These are phyloP conservation scores for Rhabditophanes sp. DNA, from an alignment of 2,888 invertebrate species.

Conservation along the genomic window DNA sequence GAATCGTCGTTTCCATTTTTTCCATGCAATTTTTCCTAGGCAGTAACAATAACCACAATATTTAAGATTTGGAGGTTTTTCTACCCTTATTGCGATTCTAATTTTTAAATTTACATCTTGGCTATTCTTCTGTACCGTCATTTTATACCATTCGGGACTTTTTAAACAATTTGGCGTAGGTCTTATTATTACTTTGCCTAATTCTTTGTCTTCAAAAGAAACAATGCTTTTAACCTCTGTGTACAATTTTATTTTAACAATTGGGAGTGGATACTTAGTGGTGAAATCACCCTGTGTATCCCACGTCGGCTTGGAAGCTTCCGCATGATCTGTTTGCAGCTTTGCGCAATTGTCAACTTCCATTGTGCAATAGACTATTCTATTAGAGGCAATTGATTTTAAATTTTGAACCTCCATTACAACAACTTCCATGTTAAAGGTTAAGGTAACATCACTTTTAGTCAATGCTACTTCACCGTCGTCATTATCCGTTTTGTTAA, in stretches of 20 bases:
- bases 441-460: slow-evolving; percentile 69
- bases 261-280: slow-evolving; percentile 85
- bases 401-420: slow-evolving; percentile 98
- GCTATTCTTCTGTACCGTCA: slow-evolving; percentile 81
- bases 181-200: slow-evolving; percentile 53
- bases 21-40: slow-evolving; percentile 79
- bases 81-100: slow-evolving; percentile 92
- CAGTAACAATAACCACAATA: slow-evolving; percentile 66
- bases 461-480: slow-evolving; percentile 87
- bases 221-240: slow-evolving; percentile 93
- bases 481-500: slow-evolving; percentile 63
- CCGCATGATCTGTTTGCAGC: slow-evolving; percentile 95
- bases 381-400: slow-evolving; percentile 83
- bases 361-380: slow-evolving; percentile 99
- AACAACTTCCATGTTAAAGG: slow-evolving; percentile 74
- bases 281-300: slow-evolving; percentile 99
- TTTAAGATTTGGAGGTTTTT: slow-evolving; percentile 92
- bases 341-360: slow-evolving; percentile 98
- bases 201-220: slow-evolving; percentile 92
- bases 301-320: slow-evolving; percentile 92
- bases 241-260: slow-evolving; percentile 89
- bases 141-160: slow-evolving; percentile 77
- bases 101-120: slow-evolving; percentile 88
- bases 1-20: slow-evolving; percentile 96
- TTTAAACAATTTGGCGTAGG: slow-evolving; percentile 53